phyloP scores from a whole-genome alignment of 2,888 invertebrate genomes.

The Caenorhabditis sp. region DNA sequence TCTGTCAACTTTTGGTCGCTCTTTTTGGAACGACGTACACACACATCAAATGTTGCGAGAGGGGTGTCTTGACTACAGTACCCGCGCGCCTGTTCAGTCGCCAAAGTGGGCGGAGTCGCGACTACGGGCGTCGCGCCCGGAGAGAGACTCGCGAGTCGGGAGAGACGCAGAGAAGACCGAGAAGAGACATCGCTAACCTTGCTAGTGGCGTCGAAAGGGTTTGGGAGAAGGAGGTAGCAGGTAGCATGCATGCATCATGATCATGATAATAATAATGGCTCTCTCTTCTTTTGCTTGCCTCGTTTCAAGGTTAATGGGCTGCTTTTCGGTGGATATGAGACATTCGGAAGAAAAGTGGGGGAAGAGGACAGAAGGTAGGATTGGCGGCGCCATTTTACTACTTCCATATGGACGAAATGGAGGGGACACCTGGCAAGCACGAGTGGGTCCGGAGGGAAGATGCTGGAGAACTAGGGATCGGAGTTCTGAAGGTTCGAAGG shows the following conservation, averaged over 20 bases:
- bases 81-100: slow-evolving; percentile 3
- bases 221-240: slow-evolving; percentile 3
- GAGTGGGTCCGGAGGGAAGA: too few species aligned
- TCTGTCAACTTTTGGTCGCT: slow-evolving; percentile 17
- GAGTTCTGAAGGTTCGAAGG: too few species aligned
- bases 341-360: slow-evolving; percentile 3
- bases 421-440: too few species aligned
- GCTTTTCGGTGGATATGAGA: slow-evolving; percentile 15
- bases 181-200: slow-evolving; percentile 11
- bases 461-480: too few species aligned
- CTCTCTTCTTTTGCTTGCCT: slow-evolving; percentile 9
- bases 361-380: slow-evolving; percentile 21
- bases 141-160: background rate
- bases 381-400: slow-evolving; percentile 25
- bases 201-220: slow-evolving; percentile 32
- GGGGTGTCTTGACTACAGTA: slow-evolving; percentile 33
- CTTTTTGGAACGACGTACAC: slow-evolving; percentile 16
- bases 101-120: slow-evolving; percentile 19
- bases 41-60: slow-evolving; percentile 26
- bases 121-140: slow-evolving; percentile 32
- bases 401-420: background rate
- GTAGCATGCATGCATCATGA: slow-evolving; percentile 27
- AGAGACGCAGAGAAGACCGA: slow-evolving; percentile 5
- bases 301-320: slow-evolving; percentile 51
- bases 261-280: slow-evolving; percentile 51